Base-by-base conservation (phyloP, 2,888 invertebrate species). In the Pseudococcus longispinus region DNA sequence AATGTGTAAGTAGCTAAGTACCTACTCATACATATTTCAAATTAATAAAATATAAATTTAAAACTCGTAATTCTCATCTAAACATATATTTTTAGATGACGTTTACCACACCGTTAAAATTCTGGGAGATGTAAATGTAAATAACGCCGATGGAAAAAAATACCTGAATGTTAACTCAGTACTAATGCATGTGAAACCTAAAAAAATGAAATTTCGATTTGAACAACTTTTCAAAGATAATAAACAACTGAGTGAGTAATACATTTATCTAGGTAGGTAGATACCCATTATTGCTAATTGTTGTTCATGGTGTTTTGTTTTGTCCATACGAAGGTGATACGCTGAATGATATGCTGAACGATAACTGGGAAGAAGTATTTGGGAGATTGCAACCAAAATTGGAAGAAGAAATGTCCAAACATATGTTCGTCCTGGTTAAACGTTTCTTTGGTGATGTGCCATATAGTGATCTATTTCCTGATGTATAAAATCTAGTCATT, bases 271-370 rank as follows among this genome's bases (percentile, higher is more conserved):
- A 23, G 11, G 1, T 18, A 42, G 1, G 13, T 80, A 20, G 9
- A 2, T 60, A 60, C 20, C 60, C 2, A 60, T 23, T 51, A 4
- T 23, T 60, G 2, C 9, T 60, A n/a, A 51, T 51, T 37, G 44
- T 51, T n/a, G 4, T n/a, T 51, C n/a, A 23, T 23, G 6, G 9
- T 42, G 32, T 32, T 9, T n/a, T 77, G 13, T 42, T 77, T 77
- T 29, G 3, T 29, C 1, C 37, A 37, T 29, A 18, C 18, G 0
- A 88, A 91, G 91, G 90, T 18, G 92, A 93, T 29, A 93, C 93
- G 88, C 93, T 94, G 93, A 94, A 94, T 89, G 90, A 90, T 26
- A 94, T 94, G 90, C 90, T 95, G n/a, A 94, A 94, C 89, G 92
- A 93, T 51, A 94, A 94, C 89, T 93, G 94, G 83, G 93, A 94